Percentiles rank a stretch among this genome's conserved stretches.
Conservation (phyloP, 1,140 invertebrate species). For the Polypedilum pembai region DNA sequence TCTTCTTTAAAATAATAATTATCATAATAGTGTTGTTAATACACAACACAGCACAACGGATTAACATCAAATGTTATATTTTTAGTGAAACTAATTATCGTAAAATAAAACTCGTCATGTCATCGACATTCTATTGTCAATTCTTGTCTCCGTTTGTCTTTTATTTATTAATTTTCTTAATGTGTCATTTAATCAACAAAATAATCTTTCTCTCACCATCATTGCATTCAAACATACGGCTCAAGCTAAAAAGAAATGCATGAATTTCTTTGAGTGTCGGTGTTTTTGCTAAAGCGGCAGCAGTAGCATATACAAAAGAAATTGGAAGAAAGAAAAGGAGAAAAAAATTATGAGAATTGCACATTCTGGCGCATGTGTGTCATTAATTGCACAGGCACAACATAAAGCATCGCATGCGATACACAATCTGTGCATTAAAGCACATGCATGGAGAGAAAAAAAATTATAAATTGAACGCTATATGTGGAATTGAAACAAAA, state of each 20-base stretch:
- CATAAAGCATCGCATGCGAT: conserved; percentile 20
- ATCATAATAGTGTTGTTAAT: conserved; percentile 19
- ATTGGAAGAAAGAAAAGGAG: background rate
- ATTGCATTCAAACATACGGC: background rate
- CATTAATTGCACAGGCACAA: conserved; percentile 26
- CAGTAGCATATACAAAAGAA: conserved; percentile 1
- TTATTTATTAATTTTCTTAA: no score
- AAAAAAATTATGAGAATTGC: background rate
- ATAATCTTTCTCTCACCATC: background rate
- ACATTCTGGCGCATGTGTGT: conserved; percentile 25
- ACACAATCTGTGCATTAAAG: conserved; percentile 17
- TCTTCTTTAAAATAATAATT: background rate
- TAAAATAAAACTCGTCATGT: no score
- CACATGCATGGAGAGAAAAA: background rate
- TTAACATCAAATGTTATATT: background rate
- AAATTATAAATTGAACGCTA: background rate
- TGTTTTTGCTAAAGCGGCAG: background rate
- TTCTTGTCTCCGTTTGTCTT: no score
- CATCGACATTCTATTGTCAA: no score
- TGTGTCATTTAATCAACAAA: no score
- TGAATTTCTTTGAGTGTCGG: conserved; percentile 10
- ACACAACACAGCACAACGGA: background rate
- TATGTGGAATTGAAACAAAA: background rate
- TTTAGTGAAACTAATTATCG: background rate
- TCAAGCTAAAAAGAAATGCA: no score